phyloP scores from a whole-genome alignment of 2,888 invertebrate genomes.

The Ligdia adustata region DNA sequence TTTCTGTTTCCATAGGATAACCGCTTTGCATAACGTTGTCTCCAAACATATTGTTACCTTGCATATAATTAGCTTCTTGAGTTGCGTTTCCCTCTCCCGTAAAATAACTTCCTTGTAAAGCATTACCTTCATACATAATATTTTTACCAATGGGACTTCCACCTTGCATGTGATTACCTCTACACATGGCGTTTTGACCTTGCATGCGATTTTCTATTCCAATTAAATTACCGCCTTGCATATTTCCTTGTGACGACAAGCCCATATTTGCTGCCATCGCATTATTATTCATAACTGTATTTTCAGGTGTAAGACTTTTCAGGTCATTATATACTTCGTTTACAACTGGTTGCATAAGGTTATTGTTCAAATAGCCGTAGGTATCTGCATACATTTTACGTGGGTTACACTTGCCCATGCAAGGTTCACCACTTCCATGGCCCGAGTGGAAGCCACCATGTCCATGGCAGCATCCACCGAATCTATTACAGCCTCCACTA shows the following conservation, averaged over 20 bases:
- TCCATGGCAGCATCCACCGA: conserved; percentile 37
- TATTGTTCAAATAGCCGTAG: conserved; percentile 64
- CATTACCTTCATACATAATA: not conserved
- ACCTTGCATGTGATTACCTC: conserved; percentile 5
- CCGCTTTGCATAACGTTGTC: conserved; percentile 14
- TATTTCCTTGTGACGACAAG: conserved; percentile 1
- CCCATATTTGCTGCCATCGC: conserved; percentile 60
- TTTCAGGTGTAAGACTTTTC: conserved; percentile 60
- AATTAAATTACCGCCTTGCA: conserved; percentile 4
- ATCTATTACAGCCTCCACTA: conserved; percentile 36
- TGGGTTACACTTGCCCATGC: conserved; percentile 62
- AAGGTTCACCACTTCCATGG: conserved; percentile 33
- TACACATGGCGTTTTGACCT: conserved; percentile 1
- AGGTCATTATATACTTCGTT: conserved; percentile 73
- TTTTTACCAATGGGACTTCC: conserved; percentile 1
- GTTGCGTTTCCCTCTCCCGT: not conserved
- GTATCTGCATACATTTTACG: conserved; percentile 67
- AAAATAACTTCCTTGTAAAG: conserved; percentile 1
- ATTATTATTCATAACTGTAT: conserved; percentile 63
- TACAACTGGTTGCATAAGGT: conserved; percentile 70
- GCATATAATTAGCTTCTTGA: not conserved
- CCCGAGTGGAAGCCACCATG: conserved; percentile 28
- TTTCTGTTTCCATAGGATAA: conserved; percentile 8
- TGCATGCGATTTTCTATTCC: conserved; percentile 5
- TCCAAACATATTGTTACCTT: conserved; percentile 6